Base-by-base conservation (phyloP, 2,113 vertebrate species). In the Colossoma macropomum region DNA sequence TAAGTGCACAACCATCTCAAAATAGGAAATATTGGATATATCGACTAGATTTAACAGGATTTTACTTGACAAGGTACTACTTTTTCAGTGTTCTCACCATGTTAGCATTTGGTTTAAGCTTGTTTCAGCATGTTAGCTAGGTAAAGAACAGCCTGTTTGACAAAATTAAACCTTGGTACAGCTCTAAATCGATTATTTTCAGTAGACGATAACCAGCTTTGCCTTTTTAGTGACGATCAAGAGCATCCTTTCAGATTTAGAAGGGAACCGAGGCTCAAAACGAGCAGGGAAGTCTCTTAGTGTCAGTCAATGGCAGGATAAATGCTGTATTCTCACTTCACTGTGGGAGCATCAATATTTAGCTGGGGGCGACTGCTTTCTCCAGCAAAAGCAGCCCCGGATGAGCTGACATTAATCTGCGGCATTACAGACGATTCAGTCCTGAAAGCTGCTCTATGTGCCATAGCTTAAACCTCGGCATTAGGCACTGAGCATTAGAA, bases 331-430 rank as follows among this genome's bases (percentile, higher is more conserved):
- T 87, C 86, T 83, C 77, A 75, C 85, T 73, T 86, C 52, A 27
- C 75, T 25, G 30, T 85, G 70, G 72, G 13, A 84, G 86, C 84
- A 50, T 89, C 79, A 48, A 88, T 88, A 84, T 87, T 84, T 63
- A 83, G 90, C 91, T 90, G 75, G 8, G 80, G 88, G 88, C 88
- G n/a, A 90, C 78, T 86, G 80, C 80, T 77, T 72, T 87, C 48
- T 77, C 81, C 86, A 72, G 75, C 27, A 84, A 72, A n/a, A 85
- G 60, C 76, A 73, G 76, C 79, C 87, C 73, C 83, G 77, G 81
- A 79, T 83, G 84, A 86, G 90, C 81, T 89, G 89, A 92, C 89
- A 59, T 87, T 92, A 93, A 93, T 92, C 91, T 90, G 74, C 72
- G 63, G 89, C 88, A 89, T 91, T 91, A 92, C 85, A 60, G n/a